Base-by-base conservation (phyloP, 1,140 invertebrate genomes). In the Pogonus chalceus region DNA sequence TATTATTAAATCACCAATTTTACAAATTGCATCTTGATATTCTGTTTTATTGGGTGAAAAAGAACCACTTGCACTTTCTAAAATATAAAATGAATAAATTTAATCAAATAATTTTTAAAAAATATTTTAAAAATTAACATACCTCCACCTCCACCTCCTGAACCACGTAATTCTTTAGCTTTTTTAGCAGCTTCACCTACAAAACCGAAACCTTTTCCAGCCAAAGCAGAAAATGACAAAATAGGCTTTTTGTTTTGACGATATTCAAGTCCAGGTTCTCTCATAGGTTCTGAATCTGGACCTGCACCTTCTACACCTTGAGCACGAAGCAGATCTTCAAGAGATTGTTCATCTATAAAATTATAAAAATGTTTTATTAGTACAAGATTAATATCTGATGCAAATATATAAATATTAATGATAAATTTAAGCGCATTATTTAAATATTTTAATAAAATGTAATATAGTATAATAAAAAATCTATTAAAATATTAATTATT, bases 21-120 rank as follows among this genome's bases (percentile, higher is more conserved):
- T 74, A 7, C 71, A 74, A 2, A 80, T 76, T 0, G 65, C 72
- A 53, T 81, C 79, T 64, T 79, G 75, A 58, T 82, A 82, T 62
- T 82, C 79, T 0, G 75, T 73, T 50, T 69, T 72, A 35, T 65
- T 64, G 26, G 47, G 47, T 55, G 56, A 12, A 60, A 59, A 54
- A 10, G 23, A 20, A 39, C 35, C 52, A 2, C 20, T 37, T n/a
- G 49, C 16, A 47, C 4, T 16, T 14, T 20, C 52, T 20, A 68
- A 58, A 71, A 68, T 71, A 58, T 16, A 53, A 56, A 35, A 50
- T n/a, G 43, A 16, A 37, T 35, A 2, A 12, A 20, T 51, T 7
- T 37, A 23, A 23, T 20, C 16, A 2, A n/a, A 21, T n/a, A 48
- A 23, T 20, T 56, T 2, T 26, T 37, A 47, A 49, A 51, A 55